Evolutionary conservation across 2,888 invertebrate species (phyloP), one percentile per base, ranked within the genome.

Genomic region (Saturnia pavonia): DNA sequence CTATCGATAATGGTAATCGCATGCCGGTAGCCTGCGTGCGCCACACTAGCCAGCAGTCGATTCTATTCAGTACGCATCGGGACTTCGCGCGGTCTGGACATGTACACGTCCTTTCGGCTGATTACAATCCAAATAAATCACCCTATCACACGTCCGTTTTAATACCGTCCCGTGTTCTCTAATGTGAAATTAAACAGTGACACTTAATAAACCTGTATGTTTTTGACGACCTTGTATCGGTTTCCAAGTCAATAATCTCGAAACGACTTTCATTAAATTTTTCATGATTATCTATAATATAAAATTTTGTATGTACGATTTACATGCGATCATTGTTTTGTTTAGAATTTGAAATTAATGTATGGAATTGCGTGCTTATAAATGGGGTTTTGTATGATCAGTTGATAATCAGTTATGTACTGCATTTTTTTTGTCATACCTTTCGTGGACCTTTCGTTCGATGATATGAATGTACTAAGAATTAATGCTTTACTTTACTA

Each of bases 1-100:
- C 78, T 79, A 84, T 85, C 90, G 89, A 91, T 90, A 86, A 83
- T 83, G 83, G 76, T 84, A 85, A 87, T 86, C 82, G 82, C 80
- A 82, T 78, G 75, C 78, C 78, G 79, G 76, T 77, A 75, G 78
- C 75, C 80, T 88, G 90, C 90, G 88, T 91, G 91, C 90, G 88
- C 92, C 86, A 81, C 92, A 90, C 91, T 91, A 91, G 76, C 75
- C 78, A 74, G 76, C 74, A 54, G 83, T 84, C 87, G 84, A 85
- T 88, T 85, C 83, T 84, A 82, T 87, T 83, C 81, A 92, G 93
- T 93, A 89, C 91, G 91, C 89, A 86, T 82, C 81, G 82, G 81
- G 83, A 85, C 77, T 74, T 80, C 79, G 77, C 76, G 79, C 84
- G 78, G 82, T 76, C 74, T 82, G 85, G 82, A 83, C 87, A 88